Evolutionary conservation across 2,113 vertebrate species (phyloP), one percentile per base, ranked within the genome.

Genomic region (Hypocryptadius cinnamomeus): DNA sequence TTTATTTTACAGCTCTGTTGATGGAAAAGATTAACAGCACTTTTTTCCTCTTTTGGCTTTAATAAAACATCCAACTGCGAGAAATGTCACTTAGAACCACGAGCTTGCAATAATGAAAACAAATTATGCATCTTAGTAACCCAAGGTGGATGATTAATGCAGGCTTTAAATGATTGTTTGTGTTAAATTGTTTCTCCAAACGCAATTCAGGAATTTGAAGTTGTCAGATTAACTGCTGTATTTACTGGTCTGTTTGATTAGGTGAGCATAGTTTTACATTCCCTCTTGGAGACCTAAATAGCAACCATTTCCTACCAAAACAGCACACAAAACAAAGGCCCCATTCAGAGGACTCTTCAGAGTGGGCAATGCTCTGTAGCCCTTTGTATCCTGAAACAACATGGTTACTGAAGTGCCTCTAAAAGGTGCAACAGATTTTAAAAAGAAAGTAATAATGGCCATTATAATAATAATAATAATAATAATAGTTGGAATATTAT

Each of bases 251-350:
- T 97, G 96, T 98, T 98, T 98, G 98, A 99, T 98, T 98, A 98
- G 98, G 98, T 99, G 98, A 98, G 97, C 98, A 96, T 97, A 98
- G 98, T 98, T 98, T 98, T 98, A 98, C 99, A 98, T 99, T 99
- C 98, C 98, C 98, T 96, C 97, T 97, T 98, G 98, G 98, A 98
- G 97, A 98, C 96, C 97, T 98, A 98, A 98, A 98, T 98, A 98
- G 97, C 98, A 98, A 98, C 98, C 97, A 98, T 98, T 99, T 99
- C 98, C 98, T 98, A 98, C 98, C 97, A 97, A 99, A 99, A 98
- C 98, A 98, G 97, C 97, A 53, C 92, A 48, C 88, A 92, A 97
- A 98, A 99, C 98, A 99, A 99, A 99, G 98, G 97, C 91, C 92
- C 96, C 97, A 98, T 99, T 99, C 98, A 98, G 83, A 89, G 90